phyloP scores from a whole-genome alignment of 2,113 vertebrate species.

The Pterophyllum scalare region DNA sequence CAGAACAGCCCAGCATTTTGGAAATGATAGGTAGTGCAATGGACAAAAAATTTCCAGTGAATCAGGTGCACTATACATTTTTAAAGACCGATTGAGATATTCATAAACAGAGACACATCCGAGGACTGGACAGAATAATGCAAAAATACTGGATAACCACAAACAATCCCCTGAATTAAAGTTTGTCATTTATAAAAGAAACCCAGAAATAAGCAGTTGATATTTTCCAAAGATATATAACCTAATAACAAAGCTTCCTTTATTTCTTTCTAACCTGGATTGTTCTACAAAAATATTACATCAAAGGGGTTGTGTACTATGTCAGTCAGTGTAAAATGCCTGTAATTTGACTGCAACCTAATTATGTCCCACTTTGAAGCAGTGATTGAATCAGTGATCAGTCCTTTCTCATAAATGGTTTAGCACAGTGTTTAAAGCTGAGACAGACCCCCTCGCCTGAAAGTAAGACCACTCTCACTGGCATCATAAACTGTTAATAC shows the following conservation, averaged over 20 bases:
- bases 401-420: not conserved
- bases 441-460: not conserved
- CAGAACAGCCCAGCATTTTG: not conserved
- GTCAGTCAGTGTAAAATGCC: conserved; percentile 11
- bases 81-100: not conserved
- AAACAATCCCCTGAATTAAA: not conserved
- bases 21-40: conserved; percentile 13
- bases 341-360: conserved; percentile 4
- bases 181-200: not conserved
- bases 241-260: not conserved
- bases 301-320: not conserved
- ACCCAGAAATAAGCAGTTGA: not conserved
- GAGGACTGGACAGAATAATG: not conserved
- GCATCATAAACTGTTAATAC: conserved; percentile 9
- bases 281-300: not conserved
- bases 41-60: conserved; percentile 41
- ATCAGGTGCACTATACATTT: conserved; percentile 32
- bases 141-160: not conserved
- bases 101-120: not conserved
- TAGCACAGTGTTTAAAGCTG: conserved; percentile 4
- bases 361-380: conserved; percentile 3
- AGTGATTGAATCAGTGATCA: not conserved
- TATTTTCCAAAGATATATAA: conserved; percentile 7
- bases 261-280: not conserved
- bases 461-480: conserved; percentile 1